Evolutionary conservation across 2,797 vertebrate genomes (phyloP), one percentile per base, ranked within the genome.

Genomic region (Siniperca undulata): DNA sequence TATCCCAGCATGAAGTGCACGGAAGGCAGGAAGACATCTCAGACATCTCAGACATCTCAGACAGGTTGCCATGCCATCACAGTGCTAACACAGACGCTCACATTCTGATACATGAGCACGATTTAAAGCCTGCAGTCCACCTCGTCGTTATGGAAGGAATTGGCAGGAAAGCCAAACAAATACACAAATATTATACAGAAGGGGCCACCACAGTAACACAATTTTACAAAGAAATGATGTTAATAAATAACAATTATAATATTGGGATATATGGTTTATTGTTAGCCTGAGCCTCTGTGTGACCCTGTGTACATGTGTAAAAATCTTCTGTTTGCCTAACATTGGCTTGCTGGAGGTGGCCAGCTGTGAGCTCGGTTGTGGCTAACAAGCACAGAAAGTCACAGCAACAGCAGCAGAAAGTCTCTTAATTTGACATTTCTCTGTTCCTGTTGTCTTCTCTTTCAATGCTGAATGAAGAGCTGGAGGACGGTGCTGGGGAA

Each of bases 361-460:
- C 77, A 64, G 42, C 68, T 76, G 40, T 67, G 70, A 72, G 42
- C 61, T 76, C 22, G 11, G 24, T 38, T 64, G 70, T 22, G 19
- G 66, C 65, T 76, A 80, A 82, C 67, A n/a, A 48, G 73, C 83
- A 27, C 40, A 56, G 50, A 44, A 77, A 79, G 66, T 61, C 56
- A 48, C 42, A 83, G 58, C 19, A 27, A 30, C 60, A 42, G 65
- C 77, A 81, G 48, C 38, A 60, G 44, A 69, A 69, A 44, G 58
- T 14, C 52, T 55, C 68, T 77, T 69, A 68, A 81, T 86, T 67
- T 66, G 42, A 78, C 48, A 81, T 83, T 53, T 77, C 36, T 81
- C n/a, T 64, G 27, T 53, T 66, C n/a, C 46, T 2, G 11, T 62
- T 56, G 48, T 79, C 61, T 44, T 62, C 46, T 48, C 38, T 34